Evolutionary conservation across 2,113 vertebrate genomes (phyloP), one percentile per base, ranked within the genome.

Genomic region (Caracal caracal): DNA sequence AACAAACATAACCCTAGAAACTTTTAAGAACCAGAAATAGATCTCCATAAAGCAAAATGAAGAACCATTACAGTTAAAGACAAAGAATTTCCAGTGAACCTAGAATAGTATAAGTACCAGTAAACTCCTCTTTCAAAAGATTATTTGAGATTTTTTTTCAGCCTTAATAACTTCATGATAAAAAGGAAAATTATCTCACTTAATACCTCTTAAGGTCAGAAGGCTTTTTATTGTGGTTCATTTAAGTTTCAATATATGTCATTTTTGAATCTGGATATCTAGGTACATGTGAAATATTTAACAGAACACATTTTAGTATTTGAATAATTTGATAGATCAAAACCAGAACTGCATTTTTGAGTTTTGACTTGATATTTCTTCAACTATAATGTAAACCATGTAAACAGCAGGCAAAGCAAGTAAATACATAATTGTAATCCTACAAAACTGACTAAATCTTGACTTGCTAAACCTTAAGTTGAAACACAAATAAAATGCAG

Each of bases 11-110:
- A 94, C 5, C 0, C 94, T 81, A 61, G 22, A 95, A 98, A 95
- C 88, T 87, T 93, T 94, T 91, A 95, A 70, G 81, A 97, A 96
- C 40, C 22, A 61, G 89, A 89, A 98, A 78, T 71, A 95, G 9
- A 56, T 90, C 6, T 80, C 79, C 35, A 30, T 92, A 95, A 98
- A 97, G 90, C 97, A 97, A 98, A 97, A 97, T 75, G 84, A 97
- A 93, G 61, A 96, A 82, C 51, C 0, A 0, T 94, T 95, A 73
- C 47, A 65, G 22, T 86, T 95, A 89, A 93, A 97, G 91, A 85
- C 22, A 95, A 96, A 97, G 9, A 7, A 82, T 96, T 97, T 95
- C 91, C 65, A 94, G 47, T 82, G 85, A 88, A 70, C 1, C 0
- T 15, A 91, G 0, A 53, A 0, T 0, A 10, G 61, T 63, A 78